A percentile compares a stretch with the other conserved stretches of the same genome.
Evolutionary conservation across 2,888 invertebrate species (phyloP).

Genomic region (Pelosia muscerda): DNA sequence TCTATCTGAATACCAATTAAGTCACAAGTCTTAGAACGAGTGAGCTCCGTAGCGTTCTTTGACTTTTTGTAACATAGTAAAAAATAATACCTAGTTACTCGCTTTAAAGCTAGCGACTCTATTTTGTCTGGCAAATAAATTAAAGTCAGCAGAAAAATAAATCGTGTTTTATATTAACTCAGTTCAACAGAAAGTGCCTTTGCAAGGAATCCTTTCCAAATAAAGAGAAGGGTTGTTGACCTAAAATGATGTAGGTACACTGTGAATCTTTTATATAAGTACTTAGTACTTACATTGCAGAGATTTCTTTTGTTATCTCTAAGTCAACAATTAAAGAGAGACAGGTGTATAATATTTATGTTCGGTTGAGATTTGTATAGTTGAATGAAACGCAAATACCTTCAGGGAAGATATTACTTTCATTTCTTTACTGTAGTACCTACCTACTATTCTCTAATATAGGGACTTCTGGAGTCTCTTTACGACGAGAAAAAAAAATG

Average conservation of each 20-base stretch:
- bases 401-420: neutral
- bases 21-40: too few relatives aligned
- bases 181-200: neutral
- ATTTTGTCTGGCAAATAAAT: neutral
- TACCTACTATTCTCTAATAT: too few relatives aligned
- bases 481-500: neutral
- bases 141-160: neutral
- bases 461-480: neutral
- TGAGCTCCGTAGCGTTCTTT: too few relatives aligned
- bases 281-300: neutral
- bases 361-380: neutral
- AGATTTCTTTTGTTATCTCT: constrained; percentile 1
- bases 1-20: too few relatives aligned
- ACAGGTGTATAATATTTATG: neutral
- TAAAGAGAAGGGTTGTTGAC: constrained; percentile 1
- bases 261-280: neutral
- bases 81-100: neutral
- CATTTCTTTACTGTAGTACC: neutral
- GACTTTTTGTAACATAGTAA: neutral
- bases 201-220: neutral
- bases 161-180: neutral
- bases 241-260: neutral
- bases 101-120: neutral
- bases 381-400: neutral
- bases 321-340: neutral